Base-by-base conservation (phyloP, 2,797 vertebrate genomes). In the Rhadinocentrus ornatus region DNA sequence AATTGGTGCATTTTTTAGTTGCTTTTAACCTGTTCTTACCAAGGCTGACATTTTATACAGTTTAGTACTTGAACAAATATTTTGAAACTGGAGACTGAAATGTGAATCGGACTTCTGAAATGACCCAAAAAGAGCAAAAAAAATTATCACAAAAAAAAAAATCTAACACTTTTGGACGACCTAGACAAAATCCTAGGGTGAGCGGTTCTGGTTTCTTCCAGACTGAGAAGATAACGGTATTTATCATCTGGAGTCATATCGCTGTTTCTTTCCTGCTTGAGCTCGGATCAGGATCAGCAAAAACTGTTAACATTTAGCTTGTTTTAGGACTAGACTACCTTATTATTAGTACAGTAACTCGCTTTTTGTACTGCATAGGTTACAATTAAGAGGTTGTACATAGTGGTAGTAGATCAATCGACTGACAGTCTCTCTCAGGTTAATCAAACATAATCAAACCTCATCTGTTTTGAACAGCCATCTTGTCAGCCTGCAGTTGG, bases 351-450 rank as follows among this genome's bases (percentile, higher is more conserved):
- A 78, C 72, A 56, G 44, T 58, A 44, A 61, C 48, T 70, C 27
- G 52, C 44, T 61, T 67, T 82, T 81, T 83, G 75, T 82, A 86
- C 74, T 71, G 31, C 73, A 73, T 76, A 82, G 34, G 56, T 78
- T 73, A 72, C 57, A 61, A 53, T 62, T 67, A 65, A 56, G 85
- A 81, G 22, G 72, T 78, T 89, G 80, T 91, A 88, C 60, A 81
- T 79, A 86, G 77, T 57, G 75, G 59, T 80, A 81, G 80, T 75
- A 66, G 60, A 79, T 86, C 71, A 81, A 69, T 77, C 22, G 66
- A 83, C 84, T 80, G 77, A 79, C 82, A 75, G 80, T 77, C 73
- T 86, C 78, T 90, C 89, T 93, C 91, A 93, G 90, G 91, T 91
- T 90, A 84, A 82, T 81, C 73, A 81, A 86, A 86, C 61, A 59